Conservation (phyloP, 2,113 vertebrate species). For the Casuarius casuarius region DNA sequence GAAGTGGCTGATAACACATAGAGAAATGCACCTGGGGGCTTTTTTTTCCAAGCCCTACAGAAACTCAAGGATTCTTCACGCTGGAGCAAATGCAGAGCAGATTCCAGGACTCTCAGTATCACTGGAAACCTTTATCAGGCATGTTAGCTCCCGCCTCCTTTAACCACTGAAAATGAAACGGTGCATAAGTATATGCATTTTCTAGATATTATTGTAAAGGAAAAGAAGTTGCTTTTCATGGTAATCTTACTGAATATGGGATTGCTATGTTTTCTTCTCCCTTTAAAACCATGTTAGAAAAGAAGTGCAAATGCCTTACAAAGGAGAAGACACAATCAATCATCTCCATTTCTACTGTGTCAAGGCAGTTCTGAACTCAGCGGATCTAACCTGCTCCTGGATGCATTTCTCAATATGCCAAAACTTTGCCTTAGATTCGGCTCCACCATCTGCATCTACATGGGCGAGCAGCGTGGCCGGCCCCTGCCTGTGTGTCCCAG, state of each 20-base stretch:
- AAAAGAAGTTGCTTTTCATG: background rate
- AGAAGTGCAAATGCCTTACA: background rate
- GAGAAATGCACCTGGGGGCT: background rate
- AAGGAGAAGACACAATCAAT: background rate
- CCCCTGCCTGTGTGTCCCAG: fast-evolving
- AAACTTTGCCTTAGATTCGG: background rate
- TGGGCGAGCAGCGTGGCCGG: background rate
- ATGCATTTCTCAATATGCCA: background rate
- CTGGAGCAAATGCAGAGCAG: background rate
- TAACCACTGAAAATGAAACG: background rate
- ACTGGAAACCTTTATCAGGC: background rate
- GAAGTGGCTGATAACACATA: background rate
- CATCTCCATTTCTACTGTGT: background rate
- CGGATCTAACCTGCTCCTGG: background rate
- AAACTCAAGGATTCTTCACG: background rate
- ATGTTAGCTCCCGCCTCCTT: background rate
- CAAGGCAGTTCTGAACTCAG: background rate
- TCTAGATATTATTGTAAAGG: background rate
- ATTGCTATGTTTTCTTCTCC: background rate
- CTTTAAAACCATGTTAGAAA: background rate
- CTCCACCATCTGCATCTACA: fast-evolving
- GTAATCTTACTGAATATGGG: background rate
- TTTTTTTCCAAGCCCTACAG: background rate
- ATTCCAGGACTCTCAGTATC: background rate
- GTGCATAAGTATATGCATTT: background rate